These are phyloP conservation scores for Xerus inauris DNA, from an alignment of 2,113 vertebrate genomes.

Conservation along the genomic window DNA sequence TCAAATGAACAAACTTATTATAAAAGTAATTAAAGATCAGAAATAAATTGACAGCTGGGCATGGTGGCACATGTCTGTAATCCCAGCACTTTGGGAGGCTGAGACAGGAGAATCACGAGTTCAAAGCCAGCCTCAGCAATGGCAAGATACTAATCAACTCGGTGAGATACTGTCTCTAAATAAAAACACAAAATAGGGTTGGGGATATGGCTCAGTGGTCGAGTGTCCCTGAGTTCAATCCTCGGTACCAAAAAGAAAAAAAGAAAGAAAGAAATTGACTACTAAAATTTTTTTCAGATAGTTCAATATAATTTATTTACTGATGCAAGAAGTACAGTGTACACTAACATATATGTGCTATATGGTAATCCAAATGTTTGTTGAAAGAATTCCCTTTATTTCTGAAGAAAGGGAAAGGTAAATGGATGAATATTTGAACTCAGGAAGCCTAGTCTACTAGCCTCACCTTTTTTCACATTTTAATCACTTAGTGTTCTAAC, in stretches of 20 bases:
- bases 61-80: too few species aligned
- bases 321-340: not conserved
- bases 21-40: slow-evolving; percentile 24
- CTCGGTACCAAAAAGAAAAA: too few species aligned
- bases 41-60: not conserved
- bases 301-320: not conserved
- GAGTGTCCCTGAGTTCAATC: too few species aligned
- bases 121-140: too few species aligned
- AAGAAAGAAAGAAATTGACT: not conserved
- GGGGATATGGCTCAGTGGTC: too few species aligned
- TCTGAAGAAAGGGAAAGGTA: not conserved
- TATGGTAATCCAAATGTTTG: not conserved
- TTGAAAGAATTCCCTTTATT: slow-evolving; percentile 20
- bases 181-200: too few species aligned
- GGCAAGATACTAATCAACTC: too few species aligned
- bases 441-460: not conserved
- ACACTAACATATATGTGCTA: not conserved
- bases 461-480: not conserved
- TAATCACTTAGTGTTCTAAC: not conserved
- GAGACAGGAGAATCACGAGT: too few species aligned
- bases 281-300: slow-evolving; percentile 35
- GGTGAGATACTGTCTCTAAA: too few species aligned
- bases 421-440: not conserved
- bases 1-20: slow-evolving; percentile 12
- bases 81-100: too few species aligned